Evolutionary conservation across 2,113 vertebrate species (phyloP).

Genomic region (human (Homo sapiens)): GRCh38 chrX:111407501-111408000

Average conservation of each 20-base stretch:
- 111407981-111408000: background rate
- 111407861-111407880: slow-evolving; percentile 10
- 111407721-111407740: slow-evolving; percentile 7
- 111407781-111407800: background rate
- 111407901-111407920: background rate
- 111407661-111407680: background rate
- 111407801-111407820: background rate
- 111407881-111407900: background rate
- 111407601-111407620: background rate
- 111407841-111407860: background rate
- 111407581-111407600: slow-evolving; percentile 20
- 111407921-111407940: slow-evolving; percentile 14
- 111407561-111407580: background rate
- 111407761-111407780: background rate
- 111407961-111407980: background rate
- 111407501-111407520: slow-evolving; percentile 24
- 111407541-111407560: background rate
- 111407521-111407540: background rate
- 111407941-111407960: slow-evolving; percentile 18
- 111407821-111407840: background rate
- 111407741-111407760: background rate
- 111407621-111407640: slow-evolving; percentile 2
- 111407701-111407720: background rate
- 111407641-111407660: background rate
- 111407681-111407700: slow-evolving; percentile 1